Evolutionary conservation across 2,888 invertebrate species (phyloP).

Genomic region (Axea sp.): DNA sequence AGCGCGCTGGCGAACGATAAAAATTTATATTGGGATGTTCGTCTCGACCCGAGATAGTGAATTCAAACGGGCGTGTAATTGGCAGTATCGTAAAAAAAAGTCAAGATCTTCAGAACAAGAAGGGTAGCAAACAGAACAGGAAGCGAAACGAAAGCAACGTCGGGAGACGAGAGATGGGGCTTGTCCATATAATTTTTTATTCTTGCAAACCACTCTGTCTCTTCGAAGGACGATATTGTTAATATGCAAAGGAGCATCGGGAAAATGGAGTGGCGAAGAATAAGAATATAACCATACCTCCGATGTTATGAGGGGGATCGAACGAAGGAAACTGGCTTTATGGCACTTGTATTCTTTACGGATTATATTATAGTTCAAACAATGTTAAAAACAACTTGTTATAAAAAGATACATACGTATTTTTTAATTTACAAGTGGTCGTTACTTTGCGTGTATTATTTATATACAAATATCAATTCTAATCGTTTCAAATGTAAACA

Average conservation of each 20-base stretch:
- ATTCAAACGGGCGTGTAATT: slow-evolving; percentile 80
- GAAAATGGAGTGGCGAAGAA: slow-evolving; percentile 77
- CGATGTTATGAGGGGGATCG: slow-evolving; percentile 47
- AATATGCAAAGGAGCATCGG: slow-evolving; percentile 79
- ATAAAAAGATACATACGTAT: not conserved
- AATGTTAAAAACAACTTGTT: slow-evolving; percentile 60
- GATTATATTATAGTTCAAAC: slow-evolving; percentile 74
- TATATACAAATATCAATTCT: too few relatives aligned
- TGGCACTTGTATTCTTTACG: slow-evolving; percentile 54
- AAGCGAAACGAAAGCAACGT: slow-evolving; percentile 65
- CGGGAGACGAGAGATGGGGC: slow-evolving; percentile 53
- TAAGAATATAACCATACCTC: slow-evolving; percentile 71
- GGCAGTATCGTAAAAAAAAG: slow-evolving; percentile 79
- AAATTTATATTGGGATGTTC: slow-evolving; percentile 76
- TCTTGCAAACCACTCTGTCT: slow-evolving; percentile 68
- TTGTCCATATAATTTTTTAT: slow-evolving; percentile 78
- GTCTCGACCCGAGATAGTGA: slow-evolving; percentile 75
- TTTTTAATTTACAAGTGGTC: too few relatives aligned
- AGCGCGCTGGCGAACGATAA: slow-evolving; percentile 59
- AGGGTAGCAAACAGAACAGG: slow-evolving; percentile 63
- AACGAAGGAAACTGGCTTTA: slow-evolving; percentile 45
- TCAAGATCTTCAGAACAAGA: slow-evolving; percentile 65
- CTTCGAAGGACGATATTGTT: slow-evolving; percentile 78
- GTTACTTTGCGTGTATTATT: too few relatives aligned
- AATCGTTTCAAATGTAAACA: too few relatives aligned